A percentile compares a stretch with the other conserved stretches of the same genome.
phyloP scores from a whole-genome alignment of 2,113 vertebrate genomes.

The Hymenochirus boettgeri region DNA sequence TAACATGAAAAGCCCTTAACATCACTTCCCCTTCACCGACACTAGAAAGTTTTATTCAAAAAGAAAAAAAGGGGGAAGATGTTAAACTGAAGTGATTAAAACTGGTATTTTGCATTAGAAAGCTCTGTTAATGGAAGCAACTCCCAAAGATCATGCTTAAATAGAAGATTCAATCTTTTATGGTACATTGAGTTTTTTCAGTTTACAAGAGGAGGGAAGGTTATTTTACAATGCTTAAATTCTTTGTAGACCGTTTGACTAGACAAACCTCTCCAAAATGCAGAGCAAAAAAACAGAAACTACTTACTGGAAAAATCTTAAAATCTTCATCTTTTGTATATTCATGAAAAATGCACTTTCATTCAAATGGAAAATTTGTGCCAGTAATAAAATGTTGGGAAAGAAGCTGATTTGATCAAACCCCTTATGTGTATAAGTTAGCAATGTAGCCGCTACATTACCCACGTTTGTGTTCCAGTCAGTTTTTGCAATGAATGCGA shows the following conservation, averaged over 20 bases:
- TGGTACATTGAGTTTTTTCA: slow-evolving; percentile 34
- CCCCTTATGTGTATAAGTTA: no score
- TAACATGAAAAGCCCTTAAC: slow-evolving; percentile 6
- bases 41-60: slow-evolving; percentile 41
- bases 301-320: slow-evolving; percentile 6
- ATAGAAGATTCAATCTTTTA: slow-evolving; percentile 44
- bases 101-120: slow-evolving; percentile 37
- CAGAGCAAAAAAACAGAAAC: slow-evolving; percentile 31
- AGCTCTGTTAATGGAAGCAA: slow-evolving; percentile 45
- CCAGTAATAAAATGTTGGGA: no score
- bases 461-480: no score
- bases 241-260: slow-evolving; percentile 35
- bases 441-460: no score
- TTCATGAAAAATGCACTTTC: no score
- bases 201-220: slow-evolving; percentile 25
- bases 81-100: slow-evolving; percentile 32
- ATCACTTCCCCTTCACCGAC: slow-evolving; percentile 24
- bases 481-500: no score
- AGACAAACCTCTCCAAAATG: slow-evolving; percentile 41
- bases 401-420: no score
- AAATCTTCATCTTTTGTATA: no score
- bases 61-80: slow-evolving; percentile 19
- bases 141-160: slow-evolving; percentile 46
- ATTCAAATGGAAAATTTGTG: no score
- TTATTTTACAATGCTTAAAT: slow-evolving; percentile 42